These are phyloP conservation scores for Hestina assimilis DNA, from an alignment of 1,140 invertebrate species.

Conservation along the genomic window DNA sequence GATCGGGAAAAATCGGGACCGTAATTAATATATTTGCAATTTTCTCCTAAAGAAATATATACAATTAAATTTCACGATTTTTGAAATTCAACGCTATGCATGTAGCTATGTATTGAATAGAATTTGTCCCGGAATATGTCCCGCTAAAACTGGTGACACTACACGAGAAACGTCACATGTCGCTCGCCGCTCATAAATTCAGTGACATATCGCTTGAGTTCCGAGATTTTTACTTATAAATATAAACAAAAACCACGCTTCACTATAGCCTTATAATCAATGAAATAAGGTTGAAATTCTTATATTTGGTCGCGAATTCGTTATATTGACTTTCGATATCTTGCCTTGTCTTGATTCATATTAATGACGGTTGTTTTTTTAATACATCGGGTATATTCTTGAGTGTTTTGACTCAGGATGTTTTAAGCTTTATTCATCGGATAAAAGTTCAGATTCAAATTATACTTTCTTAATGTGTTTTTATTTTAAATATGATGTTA, in stretches of 20 bases:
- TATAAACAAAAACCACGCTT: constrained; percentile 17
- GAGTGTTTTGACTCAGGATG: constrained; percentile 9
- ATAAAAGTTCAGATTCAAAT: neutral
- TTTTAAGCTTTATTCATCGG: constrained; percentile 8
- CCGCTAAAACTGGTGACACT: neutral
- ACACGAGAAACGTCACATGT: constrained; percentile 37
- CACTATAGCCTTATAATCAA: constrained; percentile 23
- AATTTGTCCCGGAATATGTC: neutral
- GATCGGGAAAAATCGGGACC: neutral
- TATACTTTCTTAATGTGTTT: neutral
- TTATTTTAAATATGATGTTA: neutral
- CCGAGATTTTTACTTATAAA: constrained; percentile 53
- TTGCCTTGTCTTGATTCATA: constrained; percentile 53
- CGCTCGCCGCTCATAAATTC: constrained; percentile 57
- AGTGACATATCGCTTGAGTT: constrained; percentile 59
- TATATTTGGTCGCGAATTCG: constrained; percentile 4
- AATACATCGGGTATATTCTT: constrained; percentile 51
- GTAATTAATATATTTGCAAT: neutral
- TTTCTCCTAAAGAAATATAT: too few relatives aligned
- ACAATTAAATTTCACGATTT: too few relatives aligned
- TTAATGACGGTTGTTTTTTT: constrained; percentile 60
- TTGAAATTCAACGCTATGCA: too few relatives aligned
- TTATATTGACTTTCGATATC: constrained; percentile 37
- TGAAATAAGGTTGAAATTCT: constrained; percentile 29
- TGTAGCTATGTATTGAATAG: too few relatives aligned